Evolutionary conservation across 2,797 vertebrate genomes (phyloP), one percentile per base, ranked within the genome.

Genomic region (Sphaeramia orbicularis): DNA sequence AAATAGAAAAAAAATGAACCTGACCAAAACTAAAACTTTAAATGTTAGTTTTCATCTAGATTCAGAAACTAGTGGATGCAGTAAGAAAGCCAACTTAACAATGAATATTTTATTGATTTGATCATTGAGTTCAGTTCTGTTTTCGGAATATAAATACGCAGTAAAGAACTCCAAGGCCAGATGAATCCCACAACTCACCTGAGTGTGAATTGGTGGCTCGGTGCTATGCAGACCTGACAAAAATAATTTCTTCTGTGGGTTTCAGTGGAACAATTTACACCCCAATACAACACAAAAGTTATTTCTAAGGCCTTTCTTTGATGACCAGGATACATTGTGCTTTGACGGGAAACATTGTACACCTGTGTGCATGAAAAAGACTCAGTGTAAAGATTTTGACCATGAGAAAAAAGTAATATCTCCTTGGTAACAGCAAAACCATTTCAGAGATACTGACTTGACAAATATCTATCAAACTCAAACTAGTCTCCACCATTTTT

Each of bases 1-100:
- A 66, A 63, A 56, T n/a, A n/a, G n/a, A n/a, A n/a, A 38, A 76
- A 65, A 77, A 61, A 70, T 68, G 36, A 6, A 3, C 61, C 55
- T 67, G 66, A 70, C 57, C 66, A 32, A 66, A 43, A 52, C 42
- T 19, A 2, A 37, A 63, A 59, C 67, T 24, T 3, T n/a, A n/a
- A n/a, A 10, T 6, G 21, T 12, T 58, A n/a, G 0, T 36, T 60
- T 65, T 77, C 35, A 49, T 47, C 16, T 13, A 14, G 47, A 60
- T n/a, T n/a, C n/a, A n/a, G n/a, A n/a, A 56, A 27, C 1, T 42
- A 12, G 9, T 15, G 24, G 21, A 38, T 14, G 15, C 11, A 0
- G 12, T 7, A 56, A 49, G 37, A 15, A 43, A 67, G 47, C 15
- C 38, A 11, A 55, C 21, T 32, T 19, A 5, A 27, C 10, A 3